Evolutionary conservation across 1,140 invertebrate genomes (phyloP).

Genomic region (Heterodera schachtii): DNA sequence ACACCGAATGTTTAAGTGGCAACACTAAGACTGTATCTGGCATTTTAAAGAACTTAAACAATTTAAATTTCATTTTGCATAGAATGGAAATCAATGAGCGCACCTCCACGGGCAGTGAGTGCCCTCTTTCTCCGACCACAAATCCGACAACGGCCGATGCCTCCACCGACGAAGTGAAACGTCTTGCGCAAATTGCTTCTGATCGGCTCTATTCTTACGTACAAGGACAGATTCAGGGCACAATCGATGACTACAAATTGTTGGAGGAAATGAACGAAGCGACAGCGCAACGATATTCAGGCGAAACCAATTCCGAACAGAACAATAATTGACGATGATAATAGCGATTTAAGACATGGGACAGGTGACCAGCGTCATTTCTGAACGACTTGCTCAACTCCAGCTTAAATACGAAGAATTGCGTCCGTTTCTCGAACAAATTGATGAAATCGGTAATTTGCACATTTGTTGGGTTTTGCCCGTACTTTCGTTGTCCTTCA

Average conservation of each 20-base stretch:
- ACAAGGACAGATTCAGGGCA: constrained; percentile 27
- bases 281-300: constrained; percentile 22
- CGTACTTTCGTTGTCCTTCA: neutral
- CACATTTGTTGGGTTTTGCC: neutral
- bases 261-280: constrained; percentile 29
- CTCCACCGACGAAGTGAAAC: constrained; percentile 8
- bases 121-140: constrained; percentile 16
- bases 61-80: neutral
- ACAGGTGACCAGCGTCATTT: constrained; percentile 5
- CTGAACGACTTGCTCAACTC: constrained; percentile 14
- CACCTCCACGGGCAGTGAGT: constrained; percentile 7
- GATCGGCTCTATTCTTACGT: constrained; percentile 13
- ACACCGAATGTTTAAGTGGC: too few relatives aligned
- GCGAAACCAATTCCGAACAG: neutral
- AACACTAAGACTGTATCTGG: too few relatives aligned
- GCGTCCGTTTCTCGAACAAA: constrained; percentile 21
- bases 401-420: constrained; percentile 26
- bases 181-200: neutral
- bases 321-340: too few relatives aligned
- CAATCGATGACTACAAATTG: constrained; percentile 35
- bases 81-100: constrained; percentile 28
- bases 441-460: constrained; percentile 23
- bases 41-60: too few relatives aligned
- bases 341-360: constrained; percentile 15
- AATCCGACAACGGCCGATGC: neutral